Percentiles rank a stretch among this genome's conserved stretches.
Evolutionary conservation across 2,797 vertebrate species (phyloP).

Genomic region (Mionectes olivaceus): DNA sequence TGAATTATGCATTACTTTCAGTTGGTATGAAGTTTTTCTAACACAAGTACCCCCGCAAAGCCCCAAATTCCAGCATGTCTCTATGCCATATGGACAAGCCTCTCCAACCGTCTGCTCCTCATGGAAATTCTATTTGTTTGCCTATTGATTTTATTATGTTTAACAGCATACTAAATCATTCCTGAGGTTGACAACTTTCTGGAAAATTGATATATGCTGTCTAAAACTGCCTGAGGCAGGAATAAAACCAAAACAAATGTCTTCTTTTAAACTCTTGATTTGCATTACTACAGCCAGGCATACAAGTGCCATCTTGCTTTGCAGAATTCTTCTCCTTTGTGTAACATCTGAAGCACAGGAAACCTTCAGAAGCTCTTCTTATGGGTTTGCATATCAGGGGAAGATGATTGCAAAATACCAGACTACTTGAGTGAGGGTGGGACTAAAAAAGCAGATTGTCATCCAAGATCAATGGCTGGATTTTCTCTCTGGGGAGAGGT

Average conservation of each 20-base stretch:
- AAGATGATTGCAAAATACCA: slow-evolving; percentile 12
- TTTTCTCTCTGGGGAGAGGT: background rate
- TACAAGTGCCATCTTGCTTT: slow-evolving; percentile 64
- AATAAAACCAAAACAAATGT: slow-evolving; percentile 70
- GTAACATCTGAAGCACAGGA: slow-evolving; percentile 31
- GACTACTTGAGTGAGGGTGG: background rate
- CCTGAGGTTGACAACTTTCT: slow-evolving; percentile 65
- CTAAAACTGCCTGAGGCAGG: slow-evolving; percentile 63
- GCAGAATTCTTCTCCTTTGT: slow-evolving; percentile 16
- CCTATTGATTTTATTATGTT: slow-evolving; percentile 66
- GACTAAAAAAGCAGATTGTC: slow-evolving; percentile 14
- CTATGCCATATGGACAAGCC: slow-evolving; percentile 35
- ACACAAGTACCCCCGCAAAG: background rate
- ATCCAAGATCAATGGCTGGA: slow-evolving; percentile 4
- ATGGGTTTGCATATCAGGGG: background rate
- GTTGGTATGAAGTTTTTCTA: background rate
- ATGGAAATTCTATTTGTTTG: slow-evolving; percentile 72
- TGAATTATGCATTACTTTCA: slow-evolving; percentile 59
- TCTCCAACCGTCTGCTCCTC: slow-evolving; percentile 49
- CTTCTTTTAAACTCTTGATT: slow-evolving; percentile 62
- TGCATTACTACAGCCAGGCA: slow-evolving; percentile 42
- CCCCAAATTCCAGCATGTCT: slow-evolving; percentile 28
- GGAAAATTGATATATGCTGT: slow-evolving; percentile 68
- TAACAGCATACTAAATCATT: slow-evolving; percentile 71
- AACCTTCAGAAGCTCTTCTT: slow-evolving; percentile 26